Evolutionary conservation across 1,140 invertebrate species (phyloP), one percentile per base, ranked within the genome.

Genomic region (Drosophila teissieri): DNA sequence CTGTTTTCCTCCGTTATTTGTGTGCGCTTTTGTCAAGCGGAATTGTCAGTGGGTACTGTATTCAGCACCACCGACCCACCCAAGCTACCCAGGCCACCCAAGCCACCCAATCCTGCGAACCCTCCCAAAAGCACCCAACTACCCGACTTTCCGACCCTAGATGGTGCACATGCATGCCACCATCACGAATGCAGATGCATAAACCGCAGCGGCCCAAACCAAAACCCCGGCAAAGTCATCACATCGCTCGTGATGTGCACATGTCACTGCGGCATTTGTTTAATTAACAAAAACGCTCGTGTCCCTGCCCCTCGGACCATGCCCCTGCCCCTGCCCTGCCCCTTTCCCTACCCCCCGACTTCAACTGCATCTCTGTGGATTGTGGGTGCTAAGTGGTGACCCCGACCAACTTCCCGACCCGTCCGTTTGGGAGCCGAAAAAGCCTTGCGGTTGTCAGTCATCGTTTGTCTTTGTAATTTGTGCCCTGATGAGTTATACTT

Each of bases 211-310:
- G 39, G 42, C 64, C 67, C 64, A 69, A 70, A 73, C 55, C 61
- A 40, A 53, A 72, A 55, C 68, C 77, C 54, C 49, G 42, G 45
- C 68, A 77, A 60, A 69, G 84, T 89, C 83, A 83, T 89, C 83
- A 86, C 68, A 72, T 72, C 68, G 79, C 70, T 88, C 80, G 67
- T 86, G 85, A 89, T 89, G 84, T 80, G 76, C 77, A 85, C 84
- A 89, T 84, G 84, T 89, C 84, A 89, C 85, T 90, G 84, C 84
- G 84, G 84, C 84, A 89, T 89, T 89, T 89, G 84, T 89, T 89
- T 89, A 89, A 89, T 89, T 89, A 89, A 89, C 84, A 90, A 89
- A 89, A 73, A 74, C 80, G 74, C 54, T 78, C 42, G 53, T 67
- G 67, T 17, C 48, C 51, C 64, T 17, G 19, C 34, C 17, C 7